Conservation (phyloP, 1,140 invertebrate genomes). For the Eulimnadia texana region DNA sequence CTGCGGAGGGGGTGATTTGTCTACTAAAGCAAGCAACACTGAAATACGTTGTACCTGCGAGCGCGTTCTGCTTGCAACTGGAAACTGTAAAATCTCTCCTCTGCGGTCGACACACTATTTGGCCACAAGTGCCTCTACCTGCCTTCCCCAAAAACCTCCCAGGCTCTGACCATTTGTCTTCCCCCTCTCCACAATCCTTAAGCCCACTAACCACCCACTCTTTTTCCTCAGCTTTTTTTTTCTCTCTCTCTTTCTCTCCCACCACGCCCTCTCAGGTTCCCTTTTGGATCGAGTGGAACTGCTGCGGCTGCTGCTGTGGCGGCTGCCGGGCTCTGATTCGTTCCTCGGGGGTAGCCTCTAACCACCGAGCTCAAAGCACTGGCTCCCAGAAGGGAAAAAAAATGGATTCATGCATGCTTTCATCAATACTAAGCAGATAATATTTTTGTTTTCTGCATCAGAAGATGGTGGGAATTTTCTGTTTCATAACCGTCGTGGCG, state of each 20-base stretch:
- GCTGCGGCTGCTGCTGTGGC: neutral
- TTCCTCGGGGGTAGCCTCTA: neutral
- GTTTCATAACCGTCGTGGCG: no score
- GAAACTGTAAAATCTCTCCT: neutral
- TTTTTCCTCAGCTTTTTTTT: neutral
- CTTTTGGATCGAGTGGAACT: neutral
- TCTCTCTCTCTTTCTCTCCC: neutral
- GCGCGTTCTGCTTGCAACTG: neutral
- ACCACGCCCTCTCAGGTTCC: neutral
- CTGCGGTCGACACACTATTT: neutral
- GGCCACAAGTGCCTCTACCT: neutral
- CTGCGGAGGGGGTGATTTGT: no score
- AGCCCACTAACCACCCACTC: neutral
- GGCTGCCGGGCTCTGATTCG: neutral
- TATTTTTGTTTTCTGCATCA: no score
- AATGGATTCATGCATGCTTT: no score
- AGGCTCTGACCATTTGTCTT: neutral
- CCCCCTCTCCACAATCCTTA: no score
- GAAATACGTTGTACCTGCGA: neutral
- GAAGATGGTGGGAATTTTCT: no score
- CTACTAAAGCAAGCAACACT: no score
- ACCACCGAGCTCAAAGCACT: neutral
- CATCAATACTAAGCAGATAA: no score
- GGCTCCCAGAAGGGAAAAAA: no score
- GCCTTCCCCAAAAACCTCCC: neutral